These are phyloP conservation scores for Alaudala cheleensis DNA, from an alignment of 2,113 vertebrate genomes.

Conservation along the genomic window DNA sequence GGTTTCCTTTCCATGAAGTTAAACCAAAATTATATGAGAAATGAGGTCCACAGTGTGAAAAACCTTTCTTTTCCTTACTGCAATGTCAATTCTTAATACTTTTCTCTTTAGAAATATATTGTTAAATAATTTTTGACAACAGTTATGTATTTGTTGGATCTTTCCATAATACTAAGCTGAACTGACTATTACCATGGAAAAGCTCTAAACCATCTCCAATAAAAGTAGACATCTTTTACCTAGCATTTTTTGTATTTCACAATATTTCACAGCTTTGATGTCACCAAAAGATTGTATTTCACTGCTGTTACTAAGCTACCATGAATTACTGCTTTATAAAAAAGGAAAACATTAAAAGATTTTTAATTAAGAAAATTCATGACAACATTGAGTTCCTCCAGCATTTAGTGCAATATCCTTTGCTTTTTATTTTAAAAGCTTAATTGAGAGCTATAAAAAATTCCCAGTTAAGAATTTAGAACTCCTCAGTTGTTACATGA, in stretches of 20 bases:
- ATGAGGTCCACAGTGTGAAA: background rate
- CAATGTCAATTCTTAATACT: background rate
- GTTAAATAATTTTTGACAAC: background rate
- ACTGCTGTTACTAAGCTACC: background rate
- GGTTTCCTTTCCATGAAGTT: background rate
- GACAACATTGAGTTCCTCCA: background rate
- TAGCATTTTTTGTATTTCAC: background rate
- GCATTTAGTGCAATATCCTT: slow-evolving; percentile 3
- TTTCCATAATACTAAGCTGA: background rate
- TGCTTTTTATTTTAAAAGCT: slow-evolving; percentile 36
- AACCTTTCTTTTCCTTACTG: background rate
- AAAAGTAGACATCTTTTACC: background rate
- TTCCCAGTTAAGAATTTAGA: slow-evolving; percentile 41
- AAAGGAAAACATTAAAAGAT: slow-evolving; percentile 2
- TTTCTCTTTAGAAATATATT: background rate
- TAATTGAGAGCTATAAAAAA: slow-evolving; percentile 52
- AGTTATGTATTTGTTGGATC: background rate
- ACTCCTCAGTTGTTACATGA: background rate
- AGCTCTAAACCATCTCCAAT: background rate
- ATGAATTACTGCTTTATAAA: background rate
- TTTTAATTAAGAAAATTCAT: slow-evolving; percentile 56
- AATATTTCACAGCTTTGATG: slow-evolving; percentile 6
- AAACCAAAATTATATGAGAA: background rate
- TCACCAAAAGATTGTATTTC: slow-evolving; percentile 18
- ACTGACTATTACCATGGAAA: background rate